These are phyloP conservation scores for Muscicapa adusta DNA, from an alignment of 2,113 vertebrate genomes.

Conservation along the genomic window DNA sequence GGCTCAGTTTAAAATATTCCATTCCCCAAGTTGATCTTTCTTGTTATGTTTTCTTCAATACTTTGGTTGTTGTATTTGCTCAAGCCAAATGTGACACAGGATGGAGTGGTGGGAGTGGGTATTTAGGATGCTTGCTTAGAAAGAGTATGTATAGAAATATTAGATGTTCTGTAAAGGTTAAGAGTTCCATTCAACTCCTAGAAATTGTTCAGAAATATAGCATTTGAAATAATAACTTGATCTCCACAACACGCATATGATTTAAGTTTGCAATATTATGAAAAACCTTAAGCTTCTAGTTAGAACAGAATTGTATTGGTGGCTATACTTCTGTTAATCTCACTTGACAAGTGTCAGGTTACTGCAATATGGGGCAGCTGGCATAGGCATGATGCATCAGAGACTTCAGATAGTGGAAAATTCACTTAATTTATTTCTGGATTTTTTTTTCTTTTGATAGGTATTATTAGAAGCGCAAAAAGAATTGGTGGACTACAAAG, in stretches of 20 bases:
- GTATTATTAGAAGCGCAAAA: conserved; percentile 90
- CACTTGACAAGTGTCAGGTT: not conserved
- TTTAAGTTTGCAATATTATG: not conserved
- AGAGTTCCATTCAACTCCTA: not conserved
- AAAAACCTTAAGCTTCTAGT: not conserved
- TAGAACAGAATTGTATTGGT: not conserved
- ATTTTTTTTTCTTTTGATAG: conserved; percentile 66
- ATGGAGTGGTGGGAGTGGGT: fast-evolving
- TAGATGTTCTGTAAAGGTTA: not conserved
- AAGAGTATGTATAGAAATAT: not conserved
- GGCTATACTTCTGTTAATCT: not conserved
- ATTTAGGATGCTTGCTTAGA: not conserved
- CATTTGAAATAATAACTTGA: not conserved
- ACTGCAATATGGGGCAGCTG: not conserved
- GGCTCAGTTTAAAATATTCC: not conserved
- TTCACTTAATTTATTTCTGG: not conserved
- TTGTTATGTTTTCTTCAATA: not conserved
- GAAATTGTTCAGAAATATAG: not conserved
- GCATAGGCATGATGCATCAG: not conserved
- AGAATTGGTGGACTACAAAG: conserved; percentile 85
- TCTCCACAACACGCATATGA: not conserved
- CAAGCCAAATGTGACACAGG: not conserved
- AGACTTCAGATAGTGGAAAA: not conserved
- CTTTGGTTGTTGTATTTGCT: not conserved
- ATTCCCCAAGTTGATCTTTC: not conserved